Base-by-base conservation (phyloP, 2,113 vertebrate genomes). In the Pleuronectes platessa region DNA sequence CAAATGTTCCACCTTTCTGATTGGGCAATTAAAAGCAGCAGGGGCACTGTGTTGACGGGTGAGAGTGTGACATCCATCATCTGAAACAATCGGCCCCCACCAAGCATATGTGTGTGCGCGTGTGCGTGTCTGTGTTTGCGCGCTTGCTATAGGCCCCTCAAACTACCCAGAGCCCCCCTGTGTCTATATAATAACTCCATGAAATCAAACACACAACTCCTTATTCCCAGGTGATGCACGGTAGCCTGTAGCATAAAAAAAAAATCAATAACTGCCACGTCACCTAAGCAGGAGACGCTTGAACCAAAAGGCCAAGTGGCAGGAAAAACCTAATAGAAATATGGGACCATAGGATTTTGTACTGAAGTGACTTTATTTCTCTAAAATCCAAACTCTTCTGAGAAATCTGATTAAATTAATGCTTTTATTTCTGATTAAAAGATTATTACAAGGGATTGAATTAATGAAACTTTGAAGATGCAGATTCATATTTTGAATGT, bases 11-110 rank as follows among this genome's bases (percentile, higher is more conserved):
- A 89, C 88, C 81, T 89, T 88, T 90, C 90, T 92, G 90, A 93
- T 92, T 90, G 90, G 90, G 90, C 91, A 93, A 92, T 93, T 93
- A 93, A 93, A 93, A 92, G 79, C 92, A 92, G 92, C 91, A 90
- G 91, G 92, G 88, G 91, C 69, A 83, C 78, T 74, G 83, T 85
- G 88, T 84, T 89, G 90, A 91, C 87, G 84, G 84, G 85, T 87
- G 87, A 90, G 84, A 90, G 86, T 92, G 92, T 91, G 81, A 90
- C 91, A 93, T 93, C 90, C 87, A 92, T 92, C 89, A 91, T 91
- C 82, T 82, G 86, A 93, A 93, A 88, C 88, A 92, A 91, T 90
- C 77, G 78, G 87, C 74, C 78, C 82, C 81, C 74, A 88, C 87
- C 75, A 87, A 81, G 76, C 68, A 73, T 67, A 83, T 77, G 59